Base-by-base conservation (phyloP, 2,113 vertebrate genomes). In the Gallinago undulata region DNA sequence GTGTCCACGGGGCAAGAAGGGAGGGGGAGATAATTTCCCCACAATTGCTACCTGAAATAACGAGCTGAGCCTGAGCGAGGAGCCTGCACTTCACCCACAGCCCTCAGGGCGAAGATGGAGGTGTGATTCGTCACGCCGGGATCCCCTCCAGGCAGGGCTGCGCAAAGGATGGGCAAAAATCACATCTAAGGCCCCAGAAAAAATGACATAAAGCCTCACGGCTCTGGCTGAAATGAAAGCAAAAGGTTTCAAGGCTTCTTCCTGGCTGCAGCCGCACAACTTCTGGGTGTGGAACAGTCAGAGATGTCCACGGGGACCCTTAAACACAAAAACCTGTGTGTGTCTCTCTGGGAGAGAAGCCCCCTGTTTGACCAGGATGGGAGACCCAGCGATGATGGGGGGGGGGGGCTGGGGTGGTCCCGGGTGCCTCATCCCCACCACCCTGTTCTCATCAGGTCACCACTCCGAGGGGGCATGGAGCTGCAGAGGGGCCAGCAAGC, bases 391-490 rank as follows among this genome's bases (percentile, higher is more conserved):
- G 0, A 8, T 21, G 45, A 31, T 10, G n/a, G 10, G 7, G 19
- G 8, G 19, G 8, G 35, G 1, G 2, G 4, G 3, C 23, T 30
- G 63, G 43, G 64, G 18, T 25, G 35, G 23, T 86, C 30, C 22
- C 45, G 68, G 4, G 25, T 25, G 13, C 48, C 50, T 68, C 77
- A 64, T 19, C 19, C 30, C 48, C 72, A 31, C 23, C 37, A 23
- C 47, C 55, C 30, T 53, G 19, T 47, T 57, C 33, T 75, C 0
- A 0, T 19, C 24, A 0, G 3, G 70, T 48, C 30, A 28, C 27
- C 0, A 0, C 33, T 13, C 0, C 0, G 2, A 78, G 39, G 5
- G 4, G 43, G 16, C 35, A 3, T 0, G 1, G 31, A 75, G 41
- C 16, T 48, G 23, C 6, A 39, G 63, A 63, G 39, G 28, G 6